Evolutionary conservation across 2,113 vertebrate genomes (phyloP), one percentile per base, ranked within the genome.

Genomic region (Prochilodus magdalenae): DNA sequence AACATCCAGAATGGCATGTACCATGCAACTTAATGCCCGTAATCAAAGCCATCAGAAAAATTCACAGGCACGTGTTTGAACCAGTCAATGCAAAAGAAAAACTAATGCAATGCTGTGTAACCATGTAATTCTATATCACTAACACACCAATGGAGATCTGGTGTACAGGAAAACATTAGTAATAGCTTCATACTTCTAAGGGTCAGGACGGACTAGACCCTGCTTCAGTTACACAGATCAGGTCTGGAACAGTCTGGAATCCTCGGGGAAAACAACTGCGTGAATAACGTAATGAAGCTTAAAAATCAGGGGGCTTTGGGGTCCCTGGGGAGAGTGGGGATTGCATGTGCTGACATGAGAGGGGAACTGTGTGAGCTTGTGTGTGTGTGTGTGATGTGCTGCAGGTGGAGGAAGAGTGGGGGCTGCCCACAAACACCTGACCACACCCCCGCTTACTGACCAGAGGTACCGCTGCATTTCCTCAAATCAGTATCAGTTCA

Each of bases 401-500:
- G 74, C 94, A 95, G 93, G 93, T 94, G 94, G 89, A 91, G 67
- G 53, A 72, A 33, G 47, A 30, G 83, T 90, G 83, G 88, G 91
- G 93, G 91, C 88, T 93, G 86, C 89, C 83, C 90, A 88, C 87
- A 91, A 89, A 84, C 90, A 91, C 89, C 85, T 90, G 89, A 93
- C 89, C 89, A 85, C 90, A 80, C 81, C 80, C 63, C 49, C 73
- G 79, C 67, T 82, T 67, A 76, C 49, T 89, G 84, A 87, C 88
- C 88, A 86, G 76, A 74, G 85, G 88, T 80, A 84, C 84, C 76
- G 89, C 87, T 76, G 90, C 89, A 90, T 87, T 93, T 94, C 94
- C 93, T 93, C 91, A 93, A 90, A 91, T 89, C 76, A 87, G 93
- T 94, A 93, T 95, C 93, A 90, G 90, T 95, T 95, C 91, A 91